These are phyloP conservation scores for Atethmia centrago DNA, from an alignment of 2,888 invertebrate genomes.

Conservation along the genomic window DNA sequence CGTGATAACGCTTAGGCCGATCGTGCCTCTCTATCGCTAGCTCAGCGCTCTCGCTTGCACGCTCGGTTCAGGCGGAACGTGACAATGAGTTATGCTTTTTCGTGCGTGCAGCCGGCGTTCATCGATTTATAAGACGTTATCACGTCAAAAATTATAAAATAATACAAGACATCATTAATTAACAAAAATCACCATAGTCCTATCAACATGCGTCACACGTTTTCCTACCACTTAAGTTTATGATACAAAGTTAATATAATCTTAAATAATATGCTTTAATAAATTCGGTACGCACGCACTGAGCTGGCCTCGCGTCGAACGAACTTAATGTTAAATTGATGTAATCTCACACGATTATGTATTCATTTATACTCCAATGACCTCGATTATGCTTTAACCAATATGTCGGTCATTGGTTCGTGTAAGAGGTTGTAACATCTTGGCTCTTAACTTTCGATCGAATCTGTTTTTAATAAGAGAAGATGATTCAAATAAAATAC, in stretches of 20 bases:
- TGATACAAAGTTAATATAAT: constrained; percentile 9
- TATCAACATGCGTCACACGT: not conserved
- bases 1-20: too few relatives aligned
- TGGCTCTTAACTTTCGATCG: constrained; percentile 9
- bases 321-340: constrained; percentile 36
- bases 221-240: not conserved
- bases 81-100: too few relatives aligned
- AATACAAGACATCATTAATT: too few relatives aligned
- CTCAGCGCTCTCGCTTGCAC: too few relatives aligned
- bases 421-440: constrained; percentile 24
- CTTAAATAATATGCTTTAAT: constrained; percentile 11
- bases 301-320: constrained; percentile 42
- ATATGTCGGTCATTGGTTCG: constrained; percentile 29
- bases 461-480: not conserved
- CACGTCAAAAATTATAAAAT: too few relatives aligned
- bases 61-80: too few relatives aligned
- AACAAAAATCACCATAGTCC: not conserved
- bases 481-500: not conserved
- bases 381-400: constrained; percentile 26
- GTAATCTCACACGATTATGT: constrained; percentile 46
- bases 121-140: too few relatives aligned
- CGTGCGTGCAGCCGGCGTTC: too few relatives aligned
- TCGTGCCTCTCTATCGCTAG: too few relatives aligned
- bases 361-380: constrained; percentile 41
- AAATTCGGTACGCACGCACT: constrained; percentile 51